Conservation (phyloP, 2,113 vertebrate genomes). For the Ardeotis arabs region DNA sequence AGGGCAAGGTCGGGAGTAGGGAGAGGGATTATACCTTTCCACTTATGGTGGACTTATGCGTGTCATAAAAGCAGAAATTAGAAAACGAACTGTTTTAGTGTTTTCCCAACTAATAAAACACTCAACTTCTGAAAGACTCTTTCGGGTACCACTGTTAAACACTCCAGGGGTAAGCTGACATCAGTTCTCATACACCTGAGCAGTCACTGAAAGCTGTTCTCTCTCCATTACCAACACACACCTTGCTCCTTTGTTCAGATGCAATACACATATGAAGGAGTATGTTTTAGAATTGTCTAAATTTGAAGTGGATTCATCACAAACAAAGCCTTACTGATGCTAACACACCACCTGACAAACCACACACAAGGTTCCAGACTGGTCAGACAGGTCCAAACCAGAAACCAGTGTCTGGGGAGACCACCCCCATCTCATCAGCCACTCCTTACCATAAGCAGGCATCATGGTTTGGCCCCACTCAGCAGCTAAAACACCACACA, state of each 20-base stretch:
- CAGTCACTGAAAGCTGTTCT: not conserved
- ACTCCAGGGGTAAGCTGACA: not conserved
- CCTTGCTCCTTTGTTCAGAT: not conserved
- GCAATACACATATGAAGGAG: not conserved
- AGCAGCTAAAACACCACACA: too few species aligned
- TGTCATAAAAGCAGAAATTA: not conserved
- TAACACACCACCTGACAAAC: not conserved
- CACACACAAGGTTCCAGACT: not conserved
- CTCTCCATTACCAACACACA: not conserved
- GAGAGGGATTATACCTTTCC: not conserved
- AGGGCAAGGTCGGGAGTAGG: not conserved
- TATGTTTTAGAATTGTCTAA: not conserved
- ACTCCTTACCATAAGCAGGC: accelerated
- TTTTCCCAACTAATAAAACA: not conserved
- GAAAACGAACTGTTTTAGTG: not conserved
- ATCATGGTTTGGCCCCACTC: too few species aligned
- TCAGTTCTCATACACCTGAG: not conserved
- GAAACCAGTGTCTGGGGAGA: not conserved
- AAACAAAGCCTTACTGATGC: not conserved
- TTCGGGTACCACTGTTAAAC: not conserved
- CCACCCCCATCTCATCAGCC: not conserved
- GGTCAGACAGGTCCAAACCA: not conserved
- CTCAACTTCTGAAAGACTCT: not conserved
- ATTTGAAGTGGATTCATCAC: not conserved
- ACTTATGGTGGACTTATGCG: not conserved